phyloP scores from a whole-genome alignment of 2,888 invertebrate species.

The Lagria hirta region DNA sequence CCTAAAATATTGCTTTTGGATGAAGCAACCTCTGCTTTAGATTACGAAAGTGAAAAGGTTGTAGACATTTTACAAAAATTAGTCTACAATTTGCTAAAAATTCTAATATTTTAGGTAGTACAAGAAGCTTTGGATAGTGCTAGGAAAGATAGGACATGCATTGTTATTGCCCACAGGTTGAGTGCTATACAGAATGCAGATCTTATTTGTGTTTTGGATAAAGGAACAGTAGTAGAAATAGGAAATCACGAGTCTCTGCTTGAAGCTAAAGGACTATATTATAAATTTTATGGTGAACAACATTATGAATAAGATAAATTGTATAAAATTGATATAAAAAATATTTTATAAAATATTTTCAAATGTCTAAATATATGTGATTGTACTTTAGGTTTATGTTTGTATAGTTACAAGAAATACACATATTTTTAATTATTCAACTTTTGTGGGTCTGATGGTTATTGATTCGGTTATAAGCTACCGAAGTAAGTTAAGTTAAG shows the following conservation, averaged over 20 bases:
- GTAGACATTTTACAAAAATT: too few species aligned
- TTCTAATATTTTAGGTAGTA: constrained; percentile 61
- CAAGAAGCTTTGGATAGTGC: constrained; percentile 85
- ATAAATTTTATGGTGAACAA: constrained; percentile 49
- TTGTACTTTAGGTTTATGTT: too few species aligned
- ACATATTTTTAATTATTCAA: too few species aligned
- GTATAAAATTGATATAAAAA: too few species aligned
- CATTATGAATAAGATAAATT: too few species aligned
- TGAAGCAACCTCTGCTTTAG: constrained; percentile 86
- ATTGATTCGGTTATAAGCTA: too few species aligned
- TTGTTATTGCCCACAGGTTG: constrained; percentile 83
- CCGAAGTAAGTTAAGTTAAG: too few species aligned
- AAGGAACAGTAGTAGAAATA: constrained; percentile 68
- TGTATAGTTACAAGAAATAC: too few species aligned
- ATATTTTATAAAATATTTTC: too few species aligned
- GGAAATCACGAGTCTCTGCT: constrained; percentile 72
- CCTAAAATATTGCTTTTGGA: constrained; percentile 78
- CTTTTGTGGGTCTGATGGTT: too few species aligned
- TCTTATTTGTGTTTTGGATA: constrained; percentile 69
- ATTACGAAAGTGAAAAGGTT: constrained; percentile 85
- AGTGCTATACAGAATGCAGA: constrained; percentile 84
- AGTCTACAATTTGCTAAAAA: neutral
- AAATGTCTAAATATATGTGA: too few species aligned
- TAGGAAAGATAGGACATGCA: constrained; percentile 77
- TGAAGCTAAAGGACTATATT: constrained; percentile 66